Conservation (phyloP, 1,140 invertebrate genomes). For the Orchesella cincta region DNA sequence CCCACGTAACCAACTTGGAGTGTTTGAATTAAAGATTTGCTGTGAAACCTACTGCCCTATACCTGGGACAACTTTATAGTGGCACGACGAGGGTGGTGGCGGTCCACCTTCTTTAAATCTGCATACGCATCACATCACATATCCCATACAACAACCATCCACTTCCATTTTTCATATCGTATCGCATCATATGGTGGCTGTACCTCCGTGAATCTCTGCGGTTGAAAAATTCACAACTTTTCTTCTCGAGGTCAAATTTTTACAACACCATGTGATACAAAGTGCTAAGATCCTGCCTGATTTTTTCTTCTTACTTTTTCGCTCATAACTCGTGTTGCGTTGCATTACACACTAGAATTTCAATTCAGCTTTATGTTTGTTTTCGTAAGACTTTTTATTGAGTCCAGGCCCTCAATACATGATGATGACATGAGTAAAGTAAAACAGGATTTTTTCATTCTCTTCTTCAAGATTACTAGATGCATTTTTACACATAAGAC, state of each 20-base stretch:
- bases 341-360: neutral
- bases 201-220: neutral
- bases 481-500: no score
- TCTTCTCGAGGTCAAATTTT: constrained; percentile 1
- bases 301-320: neutral
- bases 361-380: constrained; percentile 1
- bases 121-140: neutral
- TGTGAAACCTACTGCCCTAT: constrained; percentile 23
- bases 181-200: neutral
- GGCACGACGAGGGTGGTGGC: neutral
- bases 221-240: neutral
- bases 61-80: constrained; percentile 4
- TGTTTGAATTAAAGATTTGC: neutral
- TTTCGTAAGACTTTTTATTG: constrained; percentile 14
- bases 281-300: constrained; percentile 7
- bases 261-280: neutral
- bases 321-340: neutral
- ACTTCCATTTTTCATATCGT: neutral
- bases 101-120: neutral
- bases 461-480: no score
- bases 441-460: constrained; percentile 22
- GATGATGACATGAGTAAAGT: neutral
- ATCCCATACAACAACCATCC: neutral
- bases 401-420: constrained; percentile 28
- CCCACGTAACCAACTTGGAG: neutral